Percentiles rank a stretch among this genome's conserved stretches.
These are phyloP conservation scores for Paedocypris micromegethes DNA, from an alignment of 2,797 vertebrate genomes.

Conservation along the genomic window DNA sequence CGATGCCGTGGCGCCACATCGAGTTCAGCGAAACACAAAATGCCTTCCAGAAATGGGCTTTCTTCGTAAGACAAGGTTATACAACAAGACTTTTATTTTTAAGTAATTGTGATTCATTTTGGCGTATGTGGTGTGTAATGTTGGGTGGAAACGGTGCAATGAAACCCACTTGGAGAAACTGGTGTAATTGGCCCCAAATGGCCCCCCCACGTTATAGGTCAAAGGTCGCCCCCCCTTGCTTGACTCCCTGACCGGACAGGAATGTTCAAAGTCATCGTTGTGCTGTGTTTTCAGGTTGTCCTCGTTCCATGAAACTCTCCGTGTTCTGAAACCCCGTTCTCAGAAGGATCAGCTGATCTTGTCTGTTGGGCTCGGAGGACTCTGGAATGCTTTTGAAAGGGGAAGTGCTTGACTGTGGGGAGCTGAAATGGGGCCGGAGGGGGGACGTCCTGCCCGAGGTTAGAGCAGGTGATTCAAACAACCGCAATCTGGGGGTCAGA, in stretches of 20 bases:
- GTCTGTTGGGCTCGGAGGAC: constrained; percentile 21
- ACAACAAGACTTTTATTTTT: too few species aligned
- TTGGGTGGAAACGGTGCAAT: background rate
- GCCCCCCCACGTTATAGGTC: constrained; percentile 13
- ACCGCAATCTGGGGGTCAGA: constrained; percentile 15
- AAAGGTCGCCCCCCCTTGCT: constrained; percentile 18
- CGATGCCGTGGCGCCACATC: too few species aligned
- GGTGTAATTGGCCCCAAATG: constrained; percentile 34
- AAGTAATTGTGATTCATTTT: too few species aligned
- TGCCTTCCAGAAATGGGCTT: too few species aligned
- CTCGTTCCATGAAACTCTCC: background rate
- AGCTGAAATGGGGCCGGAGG: constrained; percentile 28
- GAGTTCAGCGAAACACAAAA: too few species aligned
- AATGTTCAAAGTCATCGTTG: constrained; percentile 31
- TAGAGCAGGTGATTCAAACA: constrained; percentile 8
- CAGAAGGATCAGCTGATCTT: constrained; percentile 31
- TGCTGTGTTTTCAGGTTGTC: constrained; percentile 5
- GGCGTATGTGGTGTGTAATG: too few species aligned
- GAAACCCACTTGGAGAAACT: constrained; percentile 20
- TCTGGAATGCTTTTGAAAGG: constrained; percentile 36
- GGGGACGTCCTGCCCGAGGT: background rate
- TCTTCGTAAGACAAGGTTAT: too few species aligned
- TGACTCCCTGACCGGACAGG: constrained; percentile 27
- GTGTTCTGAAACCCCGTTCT: constrained; percentile 21
- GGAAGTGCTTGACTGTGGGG: constrained; percentile 40